Base-by-base conservation (phyloP, 1,140 invertebrate genomes). In the Amyelois transitella region DNA sequence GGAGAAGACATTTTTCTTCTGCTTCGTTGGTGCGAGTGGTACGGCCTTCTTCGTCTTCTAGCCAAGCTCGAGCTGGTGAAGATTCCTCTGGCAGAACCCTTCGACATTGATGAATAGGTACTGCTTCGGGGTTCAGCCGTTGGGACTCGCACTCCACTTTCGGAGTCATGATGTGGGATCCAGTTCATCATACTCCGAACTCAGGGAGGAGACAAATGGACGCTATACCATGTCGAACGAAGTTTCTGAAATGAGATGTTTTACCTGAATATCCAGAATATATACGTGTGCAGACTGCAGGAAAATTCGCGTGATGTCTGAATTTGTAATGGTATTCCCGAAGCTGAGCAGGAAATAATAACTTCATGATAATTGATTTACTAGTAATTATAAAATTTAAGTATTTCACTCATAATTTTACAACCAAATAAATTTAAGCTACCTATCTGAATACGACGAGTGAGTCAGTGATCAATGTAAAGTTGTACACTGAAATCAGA, bases 161-260 rank as follows among this genome's bases (percentile, higher is more conserved):
- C n/a, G 80, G 78, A 66, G 82, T 71, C 82, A 86, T 86, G 18
- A 44, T 64, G 43, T 14, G 55, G 38, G 47, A 22, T 61, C 43
- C 53, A 67, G 32, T 49, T 74, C 78, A 77, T 73, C 68, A 68
- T 74, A 70, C 49, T 54, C 51, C 24, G 6, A 32, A 47, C 17
- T 22, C 12, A 22, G 10, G 14, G 18, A 38, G 24, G 38, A 43
- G 43, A 44, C 58, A 20, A 21, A 21, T 32, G 8, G 0, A 32
- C 32, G 51, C 50, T 12, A 56, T 20, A 28, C 21, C 48, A 24
- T 55, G 17, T 7, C 19, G 32, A 22, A 1, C 7, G 10, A 45
- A 2, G 24, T 17, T 18, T 32, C 57, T 59, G 51, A 12, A 59
- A 54, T 22, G 22, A 8, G 52, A 28, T 18, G 24, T 10, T 45